Conservation (phyloP, 2,113 vertebrate species). For the Eurypyga helias region DNA sequence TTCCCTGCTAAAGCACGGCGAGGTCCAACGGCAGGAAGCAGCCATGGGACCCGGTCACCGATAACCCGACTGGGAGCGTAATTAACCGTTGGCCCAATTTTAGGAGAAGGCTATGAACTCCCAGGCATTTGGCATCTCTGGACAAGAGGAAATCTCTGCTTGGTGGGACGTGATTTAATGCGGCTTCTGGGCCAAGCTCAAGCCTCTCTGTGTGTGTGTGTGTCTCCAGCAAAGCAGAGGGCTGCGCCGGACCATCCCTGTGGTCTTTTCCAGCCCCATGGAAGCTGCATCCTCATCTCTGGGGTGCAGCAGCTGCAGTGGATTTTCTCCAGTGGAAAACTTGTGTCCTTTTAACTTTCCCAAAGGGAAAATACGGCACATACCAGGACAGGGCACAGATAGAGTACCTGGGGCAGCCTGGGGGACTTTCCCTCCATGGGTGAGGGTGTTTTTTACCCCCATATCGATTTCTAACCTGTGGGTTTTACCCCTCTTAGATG, state of each 20-base stretch:
- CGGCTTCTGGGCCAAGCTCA: not conserved
- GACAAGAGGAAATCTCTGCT: not conserved
- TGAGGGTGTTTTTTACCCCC: not conserved
- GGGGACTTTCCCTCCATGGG: not conserved
- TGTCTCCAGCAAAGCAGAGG: not conserved
- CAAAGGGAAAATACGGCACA: not conserved
- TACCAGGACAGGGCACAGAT: not conserved
- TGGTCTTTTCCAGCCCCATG: not conserved
- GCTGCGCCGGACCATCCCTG: not conserved
- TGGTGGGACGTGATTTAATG: not conserved
- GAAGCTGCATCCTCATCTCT: not conserved
- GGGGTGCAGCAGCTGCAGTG: not conserved
- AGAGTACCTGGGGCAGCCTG: not conserved
- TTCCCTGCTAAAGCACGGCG: not conserved
- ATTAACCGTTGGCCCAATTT: not conserved
- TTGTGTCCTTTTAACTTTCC: not conserved
- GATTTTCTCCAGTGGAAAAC: not conserved
- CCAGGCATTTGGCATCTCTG: not conserved
- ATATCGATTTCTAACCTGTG: not conserved
- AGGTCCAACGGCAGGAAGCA: not conserved
- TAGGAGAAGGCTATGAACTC: not conserved
- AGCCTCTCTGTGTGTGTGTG: not conserved
- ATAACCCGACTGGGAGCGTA: not conserved
- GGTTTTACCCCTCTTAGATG: rapidly evolving
- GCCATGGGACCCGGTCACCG: not conserved